A percentile compares a stretch with the other conserved stretches of the same genome.
Conservation (phyloP, 2,797 vertebrate genomes). For the Muscicapa comitata region DNA sequence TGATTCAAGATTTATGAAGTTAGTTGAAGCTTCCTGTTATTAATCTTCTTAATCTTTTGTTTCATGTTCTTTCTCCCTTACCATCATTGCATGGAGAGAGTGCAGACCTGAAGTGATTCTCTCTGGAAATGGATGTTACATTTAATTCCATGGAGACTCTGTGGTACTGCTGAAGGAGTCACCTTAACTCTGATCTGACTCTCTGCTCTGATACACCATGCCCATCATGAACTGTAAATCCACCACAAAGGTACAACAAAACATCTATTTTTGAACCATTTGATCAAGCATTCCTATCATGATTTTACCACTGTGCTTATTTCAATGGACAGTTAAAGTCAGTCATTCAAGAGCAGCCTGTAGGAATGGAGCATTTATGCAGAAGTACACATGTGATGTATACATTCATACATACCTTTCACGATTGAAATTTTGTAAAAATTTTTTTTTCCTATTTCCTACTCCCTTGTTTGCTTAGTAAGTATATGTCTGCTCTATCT, state of each 20-base stretch:
- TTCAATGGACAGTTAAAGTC: background rate
- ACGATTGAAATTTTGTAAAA: background rate
- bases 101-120: background rate
- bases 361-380: background rate
- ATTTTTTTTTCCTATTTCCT: background rate
- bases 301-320: background rate
- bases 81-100: background rate
- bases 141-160: background rate
- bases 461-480: background rate
- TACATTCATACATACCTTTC: background rate
- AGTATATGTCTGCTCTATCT: background rate
- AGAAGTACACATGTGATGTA: background rate
- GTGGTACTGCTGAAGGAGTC: background rate
- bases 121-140: background rate
- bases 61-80: background rate
- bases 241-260: background rate
- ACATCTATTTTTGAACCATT: background rate
- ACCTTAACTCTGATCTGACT: background rate
- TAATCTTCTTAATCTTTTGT: background rate
- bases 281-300: background rate
- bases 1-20: background rate
- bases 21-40: background rate
- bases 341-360: background rate
- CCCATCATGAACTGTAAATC: background rate
- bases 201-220: background rate